phyloP scores from a whole-genome alignment of 2,888 invertebrate species.

The Galerucella calmariensis region DNA sequence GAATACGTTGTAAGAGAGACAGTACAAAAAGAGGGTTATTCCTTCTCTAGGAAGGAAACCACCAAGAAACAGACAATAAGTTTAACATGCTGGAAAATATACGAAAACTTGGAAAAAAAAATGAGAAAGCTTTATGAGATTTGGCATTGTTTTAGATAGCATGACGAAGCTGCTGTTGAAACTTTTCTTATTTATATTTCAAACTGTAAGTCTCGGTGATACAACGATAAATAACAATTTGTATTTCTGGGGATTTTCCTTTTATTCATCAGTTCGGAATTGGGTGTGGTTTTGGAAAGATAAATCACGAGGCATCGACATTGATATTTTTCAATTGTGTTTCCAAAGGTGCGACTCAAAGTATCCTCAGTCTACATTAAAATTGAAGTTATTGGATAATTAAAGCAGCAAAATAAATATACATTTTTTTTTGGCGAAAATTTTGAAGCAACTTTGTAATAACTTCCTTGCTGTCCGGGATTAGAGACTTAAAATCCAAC shows the following conservation, averaged over 20 bases:
- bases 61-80: conserved; percentile 38
- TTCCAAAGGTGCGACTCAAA: too few species aligned
- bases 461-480: too few species aligned
- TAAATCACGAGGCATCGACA: too few species aligned
- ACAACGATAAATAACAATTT: conserved; percentile 29
- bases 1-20: conserved; percentile 22
- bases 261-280: conserved; percentile 20
- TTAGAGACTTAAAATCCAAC: too few species aligned
- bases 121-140: conserved; percentile 34
- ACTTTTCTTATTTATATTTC: conserved; percentile 35
- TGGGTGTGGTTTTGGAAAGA: not conserved
- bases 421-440: too few species aligned
- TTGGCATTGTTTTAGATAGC: conserved; percentile 36
- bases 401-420: too few species aligned
- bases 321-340: too few species aligned
- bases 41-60: conserved; percentile 29
- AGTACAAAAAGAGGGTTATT: conserved; percentile 21
- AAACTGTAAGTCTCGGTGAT: conserved; percentile 25
- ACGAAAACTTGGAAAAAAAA: conserved; percentile 24
- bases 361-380: too few species aligned
- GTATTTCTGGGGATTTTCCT: conserved; percentile 16
- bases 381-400: too few species aligned
- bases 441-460: too few species aligned
- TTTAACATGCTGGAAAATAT: conserved; percentile 38
- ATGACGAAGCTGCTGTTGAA: conserved; percentile 29